Base-by-base conservation (phyloP, 2,797 vertebrate genomes). In the Periparus ater region DNA sequence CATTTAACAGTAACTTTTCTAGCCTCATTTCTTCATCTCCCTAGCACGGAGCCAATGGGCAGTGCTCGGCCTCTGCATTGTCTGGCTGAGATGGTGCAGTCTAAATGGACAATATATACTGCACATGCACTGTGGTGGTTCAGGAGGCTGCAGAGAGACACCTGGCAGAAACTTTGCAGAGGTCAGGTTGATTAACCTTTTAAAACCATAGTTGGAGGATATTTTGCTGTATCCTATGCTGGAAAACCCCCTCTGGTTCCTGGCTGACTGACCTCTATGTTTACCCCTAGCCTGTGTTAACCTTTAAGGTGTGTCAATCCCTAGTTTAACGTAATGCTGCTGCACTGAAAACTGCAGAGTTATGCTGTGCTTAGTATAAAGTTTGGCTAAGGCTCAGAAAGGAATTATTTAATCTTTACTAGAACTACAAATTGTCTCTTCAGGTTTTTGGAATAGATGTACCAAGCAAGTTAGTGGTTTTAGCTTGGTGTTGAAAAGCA, bases 1-100 rank as follows among this genome's bases (percentile, higher is more conserved):
- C 75, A 93, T 97, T 97, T 97, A 96, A 90, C 97, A 97, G 96
- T 95, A 96, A 94, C 72, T 97, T 97, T 95, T 86, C 79, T 88
- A 95, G 86, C 89, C 65, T 92, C 50, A 6, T 95, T 89, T 92
- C 97, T 94, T 95, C 57, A 53, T 95, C 79, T 88, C 66, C 67
- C 89, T 71, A 93, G 77, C 77, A 91, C 4, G 2, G 95, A 93
- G 78, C 80, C 38, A 25, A 50, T 17, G 88, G 97, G 89, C 96
- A 95, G 73, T 26, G 27, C 92, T 88, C 36, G 17, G 88, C 93
- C 74, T 36, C 89, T 90, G 93, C 44, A 50, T 32, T 60, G 89
- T 30, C 89, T 91, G 84, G 71, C 90, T 91, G 55, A 89, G 95
- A 19, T 15, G 92, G 94, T 74, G 75, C 91, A 88, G 84, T 77